Conservation (phyloP, 2,797 vertebrate species). For the Pogoniulus pusillus region DNA sequence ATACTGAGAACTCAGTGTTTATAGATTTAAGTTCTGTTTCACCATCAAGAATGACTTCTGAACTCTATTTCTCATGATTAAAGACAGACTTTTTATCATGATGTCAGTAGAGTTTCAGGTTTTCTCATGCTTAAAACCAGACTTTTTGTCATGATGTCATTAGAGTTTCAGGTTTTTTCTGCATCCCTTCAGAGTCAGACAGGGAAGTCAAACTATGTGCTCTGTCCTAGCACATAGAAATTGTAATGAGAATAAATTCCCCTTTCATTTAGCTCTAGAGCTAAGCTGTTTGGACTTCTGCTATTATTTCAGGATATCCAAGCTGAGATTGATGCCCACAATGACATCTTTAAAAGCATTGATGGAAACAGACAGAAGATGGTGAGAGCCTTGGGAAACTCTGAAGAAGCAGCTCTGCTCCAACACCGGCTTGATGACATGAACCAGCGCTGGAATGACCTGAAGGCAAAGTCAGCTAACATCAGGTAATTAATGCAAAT, state of each 20-base stretch:
- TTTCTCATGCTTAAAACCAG: neutral
- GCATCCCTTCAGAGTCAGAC: neutral
- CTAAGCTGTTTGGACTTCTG: neutral
- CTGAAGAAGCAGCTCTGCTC: conserved; percentile 91
- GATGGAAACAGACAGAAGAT: conserved; percentile 95
- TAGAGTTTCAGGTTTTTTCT: neutral
- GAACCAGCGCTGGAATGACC: conserved; percentile 98
- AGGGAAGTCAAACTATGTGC: neutral
- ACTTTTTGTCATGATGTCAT: neutral
- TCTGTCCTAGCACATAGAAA: neutral
- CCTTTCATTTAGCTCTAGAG: neutral
- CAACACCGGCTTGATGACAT: conserved; percentile 97
- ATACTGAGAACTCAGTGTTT: neutral
- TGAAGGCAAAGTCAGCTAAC: conserved; percentile 92
- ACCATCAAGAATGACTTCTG: neutral
- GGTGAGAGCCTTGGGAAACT: conserved; percentile 94
- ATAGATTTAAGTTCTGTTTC: neutral
- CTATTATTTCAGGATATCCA: conserved; percentile 89
- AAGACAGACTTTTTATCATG: neutral
- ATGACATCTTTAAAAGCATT: conserved; percentile 97
- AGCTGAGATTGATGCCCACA: conserved; percentile 98
- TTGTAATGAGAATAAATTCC: neutral
- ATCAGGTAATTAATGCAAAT: conserved; percentile 82
- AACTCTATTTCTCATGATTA: neutral
- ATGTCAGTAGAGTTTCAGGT: neutral